phyloP scores from a whole-genome alignment of 2,888 invertebrate genomes.

The Ferrisia virgata region DNA sequence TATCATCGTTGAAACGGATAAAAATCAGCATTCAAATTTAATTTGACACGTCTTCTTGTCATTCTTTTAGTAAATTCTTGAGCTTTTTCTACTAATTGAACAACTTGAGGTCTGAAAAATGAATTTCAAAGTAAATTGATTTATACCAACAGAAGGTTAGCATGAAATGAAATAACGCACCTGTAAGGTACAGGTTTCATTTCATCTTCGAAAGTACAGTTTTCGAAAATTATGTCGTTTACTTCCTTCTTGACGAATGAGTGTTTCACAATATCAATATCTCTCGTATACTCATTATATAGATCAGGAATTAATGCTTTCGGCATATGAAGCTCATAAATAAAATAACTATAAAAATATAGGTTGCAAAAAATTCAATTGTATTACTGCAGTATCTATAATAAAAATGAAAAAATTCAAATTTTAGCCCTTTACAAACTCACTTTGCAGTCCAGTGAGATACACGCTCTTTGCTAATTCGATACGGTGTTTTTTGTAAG shows the following conservation, averaged over 20 bases:
- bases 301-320: background rate
- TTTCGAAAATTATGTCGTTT: background rate
- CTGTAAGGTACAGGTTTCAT: constrained; percentile 32
- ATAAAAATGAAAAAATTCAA: background rate
- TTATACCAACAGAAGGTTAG: background rate
- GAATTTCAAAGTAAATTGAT: background rate
- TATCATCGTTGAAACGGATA: constrained; percentile 24
- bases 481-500: constrained; percentile 1
- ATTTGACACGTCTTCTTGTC: background rate
- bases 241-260: background rate
- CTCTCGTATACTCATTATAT: background rate
- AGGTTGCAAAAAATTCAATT: background rate
- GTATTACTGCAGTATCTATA: background rate
- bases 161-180: background rate
- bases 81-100: background rate
- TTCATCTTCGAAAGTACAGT: constrained; percentile 39
- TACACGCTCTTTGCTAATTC: background rate
- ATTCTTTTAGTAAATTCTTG: background rate
- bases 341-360: background rate
- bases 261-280: constrained; percentile 2
- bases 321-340: constrained; percentile 29
- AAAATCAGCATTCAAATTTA: background rate
- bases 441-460: constrained; percentile 14
- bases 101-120: constrained; percentile 31
- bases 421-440: background rate